These are phyloP conservation scores for Caenorhabditis sp. DNA, from an alignment of 2,888 invertebrate species.

Conservation along the genomic window DNA sequence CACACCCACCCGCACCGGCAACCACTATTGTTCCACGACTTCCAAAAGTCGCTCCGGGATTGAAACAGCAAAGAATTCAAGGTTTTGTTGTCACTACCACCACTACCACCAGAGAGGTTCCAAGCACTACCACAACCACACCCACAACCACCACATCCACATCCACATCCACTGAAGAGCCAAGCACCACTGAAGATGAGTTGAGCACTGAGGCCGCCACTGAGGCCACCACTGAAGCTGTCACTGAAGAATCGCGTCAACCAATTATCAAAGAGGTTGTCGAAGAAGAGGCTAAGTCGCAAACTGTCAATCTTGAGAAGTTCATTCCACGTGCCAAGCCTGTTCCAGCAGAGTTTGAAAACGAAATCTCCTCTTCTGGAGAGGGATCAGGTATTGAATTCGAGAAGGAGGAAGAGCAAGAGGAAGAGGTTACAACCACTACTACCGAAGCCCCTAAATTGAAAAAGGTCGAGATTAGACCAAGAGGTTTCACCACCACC, in stretches of 20 bases:
- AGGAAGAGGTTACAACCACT: conserved; percentile 9
- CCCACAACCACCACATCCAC: conserved; percentile 9
- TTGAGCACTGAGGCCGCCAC: conserved; percentile 3
- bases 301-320: neutral
- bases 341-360: conserved; percentile 6
- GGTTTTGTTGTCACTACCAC: conserved; percentile 34
- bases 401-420: conserved; percentile 18
- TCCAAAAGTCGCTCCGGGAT: conserved; percentile 6
- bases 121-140: conserved; percentile 17
- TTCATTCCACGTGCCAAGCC: conserved; percentile 7
- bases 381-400: neutral
- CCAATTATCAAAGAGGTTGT: conserved; percentile 9
- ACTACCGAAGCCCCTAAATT: conserved; percentile 16
- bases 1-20: conserved; percentile 35
- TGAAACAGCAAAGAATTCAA: conserved; percentile 15
- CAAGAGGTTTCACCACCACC: conserved; percentile 16
- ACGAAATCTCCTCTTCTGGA: neutral
- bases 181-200: conserved; percentile 11
- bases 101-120: conserved; percentile 11
- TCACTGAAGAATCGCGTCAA: neutral
- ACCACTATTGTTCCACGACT: conserved; percentile 35
- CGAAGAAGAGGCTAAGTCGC: conserved; percentile 1
- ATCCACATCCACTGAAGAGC: conserved; percentile 1
- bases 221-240: conserved; percentile 5
- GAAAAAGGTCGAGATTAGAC: conserved; percentile 33